These are phyloP conservation scores for Brachionus plicatilis DNA, from an alignment of 1,140 invertebrate species.

Conservation along the genomic window DNA sequence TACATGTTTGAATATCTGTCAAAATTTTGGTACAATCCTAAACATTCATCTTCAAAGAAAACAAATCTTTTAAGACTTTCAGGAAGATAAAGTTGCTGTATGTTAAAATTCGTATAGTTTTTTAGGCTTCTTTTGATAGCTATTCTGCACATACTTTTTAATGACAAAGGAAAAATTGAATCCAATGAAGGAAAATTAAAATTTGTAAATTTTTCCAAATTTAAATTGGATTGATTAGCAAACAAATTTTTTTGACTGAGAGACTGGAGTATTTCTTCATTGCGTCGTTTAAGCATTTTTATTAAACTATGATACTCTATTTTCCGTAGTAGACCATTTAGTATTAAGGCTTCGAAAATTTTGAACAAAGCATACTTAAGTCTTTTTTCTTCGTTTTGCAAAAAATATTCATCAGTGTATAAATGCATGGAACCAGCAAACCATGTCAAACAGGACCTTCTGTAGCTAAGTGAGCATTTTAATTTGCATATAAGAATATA, in stretches of 20 bases:
- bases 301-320: not conserved
- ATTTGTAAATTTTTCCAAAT: not conserved
- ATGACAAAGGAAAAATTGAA: not conserved
- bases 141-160: not conserved
- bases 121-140: not conserved
- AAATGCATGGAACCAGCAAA: slow-evolving; percentile 5
- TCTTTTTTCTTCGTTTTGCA: not conserved
- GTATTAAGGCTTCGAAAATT: not conserved
- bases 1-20: not conserved
- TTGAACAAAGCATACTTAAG: not conserved
- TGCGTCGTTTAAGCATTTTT: not conserved
- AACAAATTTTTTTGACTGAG: not conserved
- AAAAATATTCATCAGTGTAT: slow-evolving; percentile 26
- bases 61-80: not conserved
- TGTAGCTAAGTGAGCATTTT: not conserved
- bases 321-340: not conserved
- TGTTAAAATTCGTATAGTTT: not conserved
- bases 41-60: not conserved
- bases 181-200: not conserved
- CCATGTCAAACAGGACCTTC: slow-evolving; percentile 1
- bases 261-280: not conserved
- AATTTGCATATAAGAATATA: not conserved
- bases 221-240: not conserved
- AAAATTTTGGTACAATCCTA: not conserved
- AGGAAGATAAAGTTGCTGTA: not conserved